Evolutionary conservation across 2,888 invertebrate genomes (phyloP).

Genomic region (Dilophus febrilis): DNA sequence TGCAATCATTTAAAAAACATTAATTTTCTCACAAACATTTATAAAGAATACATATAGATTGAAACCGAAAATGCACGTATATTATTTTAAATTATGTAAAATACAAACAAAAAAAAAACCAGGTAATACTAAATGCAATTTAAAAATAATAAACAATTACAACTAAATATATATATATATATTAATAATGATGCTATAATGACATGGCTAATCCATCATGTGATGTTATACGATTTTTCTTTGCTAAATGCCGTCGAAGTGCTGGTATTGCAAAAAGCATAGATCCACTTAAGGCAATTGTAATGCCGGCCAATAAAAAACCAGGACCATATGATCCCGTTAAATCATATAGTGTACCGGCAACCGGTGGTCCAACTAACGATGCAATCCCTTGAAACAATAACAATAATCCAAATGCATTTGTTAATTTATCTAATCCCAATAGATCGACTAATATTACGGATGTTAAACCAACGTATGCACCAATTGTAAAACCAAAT

Average conservation of each 20-base stretch:
- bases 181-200: slow-evolving; percentile 2
- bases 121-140: no score
- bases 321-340: slow-evolving; percentile 66
- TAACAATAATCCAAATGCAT: slow-evolving; percentile 82
- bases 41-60: no score
- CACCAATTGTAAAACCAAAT: slow-evolving; percentile 85
- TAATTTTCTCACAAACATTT: no score
- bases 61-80: no score
- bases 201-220: neutral
- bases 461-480: slow-evolving; percentile 91
- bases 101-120: no score
- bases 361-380: slow-evolving; percentile 80
- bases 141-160: no score
- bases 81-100: no score
- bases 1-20: no score
- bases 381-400: slow-evolving; percentile 91
- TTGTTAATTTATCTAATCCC: slow-evolving; percentile 85
- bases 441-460: slow-evolving; percentile 87
- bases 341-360: slow-evolving; percentile 76
- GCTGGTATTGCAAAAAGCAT: slow-evolving; percentile 74
- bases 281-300: slow-evolving; percentile 71
- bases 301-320: slow-evolving; percentile 73
- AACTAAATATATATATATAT: no score
- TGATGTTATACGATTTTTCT: slow-evolving; percentile 12
- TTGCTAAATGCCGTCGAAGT: slow-evolving; percentile 35